These are phyloP conservation scores for Liopterus haemorrhoidalis DNA, from an alignment of 2,888 invertebrate genomes.

Conservation along the genomic window DNA sequence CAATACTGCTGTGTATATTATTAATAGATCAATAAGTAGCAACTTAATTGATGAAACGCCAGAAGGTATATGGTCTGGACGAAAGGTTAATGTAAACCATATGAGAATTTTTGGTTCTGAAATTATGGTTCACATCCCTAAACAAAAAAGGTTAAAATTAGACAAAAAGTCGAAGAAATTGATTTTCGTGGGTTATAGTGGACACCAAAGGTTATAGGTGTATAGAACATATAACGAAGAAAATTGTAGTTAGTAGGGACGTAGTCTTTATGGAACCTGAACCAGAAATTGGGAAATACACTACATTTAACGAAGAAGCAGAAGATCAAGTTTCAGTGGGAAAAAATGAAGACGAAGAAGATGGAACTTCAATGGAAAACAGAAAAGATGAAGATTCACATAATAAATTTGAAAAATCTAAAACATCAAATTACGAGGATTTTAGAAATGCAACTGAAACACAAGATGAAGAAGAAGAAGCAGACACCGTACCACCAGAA, in stretches of 20 bases:
- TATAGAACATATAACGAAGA: conserved; percentile 20
- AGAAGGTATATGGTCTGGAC: conserved; percentile 27
- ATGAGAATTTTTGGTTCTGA: conserved; percentile 28
- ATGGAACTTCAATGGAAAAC: conserved; percentile 17
- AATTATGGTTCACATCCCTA: conserved; percentile 28
- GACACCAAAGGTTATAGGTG: conserved; percentile 25
- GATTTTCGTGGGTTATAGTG: conserved; percentile 28
- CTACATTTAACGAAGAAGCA: not conserved
- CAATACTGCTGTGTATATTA: conserved; percentile 26
- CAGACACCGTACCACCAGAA: conserved; percentile 10
- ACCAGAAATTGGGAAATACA: not conserved
- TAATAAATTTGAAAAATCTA: not conserved
- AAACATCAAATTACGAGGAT: conserved; percentile 23
- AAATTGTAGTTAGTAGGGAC: conserved; percentile 12
- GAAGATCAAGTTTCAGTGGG: not conserved
- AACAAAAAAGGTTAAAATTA: conserved; percentile 28
- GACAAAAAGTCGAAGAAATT: conserved; percentile 26
- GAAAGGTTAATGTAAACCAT: conserved; percentile 26
- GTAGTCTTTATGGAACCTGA: conserved; percentile 8
- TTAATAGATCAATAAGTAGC: conserved; percentile 25
- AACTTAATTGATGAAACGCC: conserved; percentile 26
- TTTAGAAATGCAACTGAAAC: conserved; percentile 6
- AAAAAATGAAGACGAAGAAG: conserved; percentile 17
- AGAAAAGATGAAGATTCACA: conserved; percentile 2
- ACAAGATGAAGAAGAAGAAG: conserved; percentile 11